These are phyloP conservation scores for Idaea biselata DNA, from an alignment of 2,888 invertebrate species.

Conservation along the genomic window DNA sequence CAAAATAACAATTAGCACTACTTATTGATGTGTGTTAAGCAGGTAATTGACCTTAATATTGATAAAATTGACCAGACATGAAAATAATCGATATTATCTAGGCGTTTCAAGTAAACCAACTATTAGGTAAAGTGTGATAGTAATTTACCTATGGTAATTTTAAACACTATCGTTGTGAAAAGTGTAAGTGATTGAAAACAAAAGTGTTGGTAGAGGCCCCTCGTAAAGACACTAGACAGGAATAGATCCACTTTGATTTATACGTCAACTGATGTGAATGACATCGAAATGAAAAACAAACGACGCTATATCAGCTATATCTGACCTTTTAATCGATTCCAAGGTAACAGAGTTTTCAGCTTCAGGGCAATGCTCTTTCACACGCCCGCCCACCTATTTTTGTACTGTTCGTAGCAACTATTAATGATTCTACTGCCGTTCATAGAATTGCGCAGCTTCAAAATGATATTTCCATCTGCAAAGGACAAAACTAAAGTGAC, in stretches of 20 bases:
- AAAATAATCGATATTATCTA: not conserved
- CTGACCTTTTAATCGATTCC: not conserved
- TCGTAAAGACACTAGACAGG: not conserved
- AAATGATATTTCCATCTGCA: not conserved
- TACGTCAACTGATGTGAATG: not conserved
- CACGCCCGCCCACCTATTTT: conserved; percentile 68
- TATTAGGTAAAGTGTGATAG: no score
- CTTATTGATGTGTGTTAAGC: not conserved
- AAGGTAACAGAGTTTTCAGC: conserved; percentile 43
- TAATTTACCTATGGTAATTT: no score
- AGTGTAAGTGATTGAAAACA: not conserved
- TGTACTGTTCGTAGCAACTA: conserved; percentile 27
- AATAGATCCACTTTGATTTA: not conserved
- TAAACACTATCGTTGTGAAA: no score
- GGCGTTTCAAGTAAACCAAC: no score
- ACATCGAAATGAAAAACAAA: not conserved
- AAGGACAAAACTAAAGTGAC: not conserved
- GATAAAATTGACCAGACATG: not conserved
- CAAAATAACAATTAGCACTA: not conserved
- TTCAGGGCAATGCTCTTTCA: conserved; percentile 55
- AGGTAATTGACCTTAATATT: not conserved
- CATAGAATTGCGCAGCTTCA: not conserved
- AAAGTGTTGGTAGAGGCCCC: not conserved
- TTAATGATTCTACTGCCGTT: not conserved
- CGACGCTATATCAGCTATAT: not conserved